A percentile compares a stretch with the other conserved stretches of the same genome.
phyloP scores from a whole-genome alignment of 2,113 vertebrate species.

The Eleginops maclovinus region DNA sequence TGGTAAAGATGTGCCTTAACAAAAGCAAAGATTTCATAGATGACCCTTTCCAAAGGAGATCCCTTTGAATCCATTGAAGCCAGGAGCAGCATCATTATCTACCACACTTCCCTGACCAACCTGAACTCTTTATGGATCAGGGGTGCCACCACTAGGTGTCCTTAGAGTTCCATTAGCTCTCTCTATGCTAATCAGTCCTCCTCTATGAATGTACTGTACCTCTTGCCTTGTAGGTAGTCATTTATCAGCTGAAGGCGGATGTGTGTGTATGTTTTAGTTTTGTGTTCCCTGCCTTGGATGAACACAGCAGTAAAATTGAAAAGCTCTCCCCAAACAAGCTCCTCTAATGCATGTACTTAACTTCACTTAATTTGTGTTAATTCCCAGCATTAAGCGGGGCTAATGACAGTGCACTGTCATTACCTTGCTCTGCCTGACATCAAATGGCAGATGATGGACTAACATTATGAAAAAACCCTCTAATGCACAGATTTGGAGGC shows the following conservation, averaged over 20 bases:
- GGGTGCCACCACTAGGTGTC: slow-evolving; percentile 78
- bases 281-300: slow-evolving; percentile 29
- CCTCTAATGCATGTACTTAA: slow-evolving; percentile 83
- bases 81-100: slow-evolving; percentile 2
- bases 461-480: slow-evolving; percentile 29
- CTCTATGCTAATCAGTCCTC: slow-evolving; percentile 23
- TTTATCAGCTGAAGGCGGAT: slow-evolving; percentile 35
- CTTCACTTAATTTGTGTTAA: slow-evolving; percentile 84
- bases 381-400: slow-evolving; percentile 78
- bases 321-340: slow-evolving; percentile 75
- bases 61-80: not conserved
- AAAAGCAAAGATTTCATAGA: not conserved
- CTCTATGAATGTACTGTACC: slow-evolving; percentile 31
- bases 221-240: slow-evolving; percentile 24
- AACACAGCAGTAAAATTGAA: slow-evolving; percentile 55
- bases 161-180: slow-evolving; percentile 61
- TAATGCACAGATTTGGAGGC: slow-evolving; percentile 77
- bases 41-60: not conserved
- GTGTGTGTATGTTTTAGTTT: slow-evolving; percentile 16
- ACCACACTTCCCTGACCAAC: not conserved
- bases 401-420: slow-evolving; percentile 83
- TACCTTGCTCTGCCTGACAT: slow-evolving; percentile 77
- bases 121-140: slow-evolving; percentile 7
- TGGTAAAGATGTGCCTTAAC: not conserved
- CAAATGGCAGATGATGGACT: slow-evolving; percentile 81